Conservation (phyloP, 2,113 vertebrate genomes). For the Zosterops hypoxanthus region DNA sequence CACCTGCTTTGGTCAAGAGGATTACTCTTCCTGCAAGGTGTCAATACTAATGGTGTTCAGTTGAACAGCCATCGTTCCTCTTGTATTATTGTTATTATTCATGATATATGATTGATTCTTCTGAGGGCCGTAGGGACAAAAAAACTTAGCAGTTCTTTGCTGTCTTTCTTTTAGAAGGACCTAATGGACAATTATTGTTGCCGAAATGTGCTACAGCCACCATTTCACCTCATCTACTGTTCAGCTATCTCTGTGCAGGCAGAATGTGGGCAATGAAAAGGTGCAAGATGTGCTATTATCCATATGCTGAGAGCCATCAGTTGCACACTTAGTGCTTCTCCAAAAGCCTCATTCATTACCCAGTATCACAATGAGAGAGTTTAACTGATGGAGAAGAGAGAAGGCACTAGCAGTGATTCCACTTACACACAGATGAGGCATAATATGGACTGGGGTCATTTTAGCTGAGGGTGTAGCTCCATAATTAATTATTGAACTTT, state of each 20-base stretch:
- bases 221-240: neutral
- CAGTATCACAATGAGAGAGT: neutral
- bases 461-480: neutral
- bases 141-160: conserved; percentile 10
- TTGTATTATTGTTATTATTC: conserved; percentile 43
- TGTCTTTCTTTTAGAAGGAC: neutral
- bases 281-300: conserved; percentile 28
- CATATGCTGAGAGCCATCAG: conserved; percentile 31
- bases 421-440: neutral
- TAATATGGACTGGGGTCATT: neutral
- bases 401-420: neutral
- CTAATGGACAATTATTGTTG: conserved; percentile 22
- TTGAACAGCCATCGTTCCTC: conserved; percentile 16
- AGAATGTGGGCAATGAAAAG: conserved; percentile 16
- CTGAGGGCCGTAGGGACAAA: neutral
- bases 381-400: neutral
- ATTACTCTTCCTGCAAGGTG: conserved; percentile 22
- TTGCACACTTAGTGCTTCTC: conserved; percentile 2
- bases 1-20: conserved; percentile 32
- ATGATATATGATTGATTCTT: neutral
- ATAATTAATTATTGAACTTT: neutral
- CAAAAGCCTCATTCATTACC: neutral
- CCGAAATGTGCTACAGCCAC: neutral
- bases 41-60: conserved; percentile 16
- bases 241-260: neutral